These are phyloP conservation scores for Phymorhynchus buccinoides DNA, from an alignment of 1,140 invertebrate genomes.

Conservation along the genomic window DNA sequence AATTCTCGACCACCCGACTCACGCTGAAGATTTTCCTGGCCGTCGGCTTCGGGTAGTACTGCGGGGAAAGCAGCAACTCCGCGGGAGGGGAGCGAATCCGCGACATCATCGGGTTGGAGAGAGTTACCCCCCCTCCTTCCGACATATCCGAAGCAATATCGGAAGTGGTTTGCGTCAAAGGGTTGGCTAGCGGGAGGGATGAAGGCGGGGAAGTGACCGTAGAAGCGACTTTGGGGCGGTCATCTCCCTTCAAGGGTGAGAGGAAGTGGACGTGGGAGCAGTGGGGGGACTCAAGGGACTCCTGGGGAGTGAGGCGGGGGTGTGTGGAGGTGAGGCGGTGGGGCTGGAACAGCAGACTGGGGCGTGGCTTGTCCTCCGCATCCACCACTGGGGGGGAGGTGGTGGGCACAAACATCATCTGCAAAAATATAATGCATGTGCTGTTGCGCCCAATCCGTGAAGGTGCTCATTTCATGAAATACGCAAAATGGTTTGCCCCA, in stretches of 20 bases:
- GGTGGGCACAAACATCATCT: not conserved
- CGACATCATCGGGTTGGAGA: not conserved
- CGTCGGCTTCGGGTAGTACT: slow-evolving; percentile 62
- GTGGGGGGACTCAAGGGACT: slow-evolving; percentile 56
- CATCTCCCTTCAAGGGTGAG: not conserved
- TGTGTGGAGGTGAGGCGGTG: slow-evolving; percentile 31
- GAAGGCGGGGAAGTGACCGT: slow-evolving; percentile 16
- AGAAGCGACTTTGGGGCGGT: slow-evolving; percentile 35
- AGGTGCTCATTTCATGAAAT: too few relatives aligned
- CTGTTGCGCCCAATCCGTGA: too few relatives aligned
- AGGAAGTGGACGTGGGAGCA: slow-evolving; percentile 8
- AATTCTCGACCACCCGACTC: slow-evolving; percentile 55
- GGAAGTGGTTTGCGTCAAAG: slow-evolving; percentile 31
- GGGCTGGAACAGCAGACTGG: slow-evolving; percentile 43
- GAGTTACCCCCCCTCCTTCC: not conserved
- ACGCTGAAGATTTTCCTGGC: slow-evolving; percentile 70
- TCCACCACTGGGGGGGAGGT: not conserved
- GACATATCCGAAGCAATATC: not conserved
- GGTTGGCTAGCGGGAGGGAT: slow-evolving; percentile 19
- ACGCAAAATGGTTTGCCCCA: too few relatives aligned
- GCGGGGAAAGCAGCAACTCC: slow-evolving; percentile 64
- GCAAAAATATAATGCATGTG: too few relatives aligned
- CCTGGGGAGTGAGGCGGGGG: slow-evolving; percentile 38
- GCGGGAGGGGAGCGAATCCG: slow-evolving; percentile 52
- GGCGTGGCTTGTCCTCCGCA: slow-evolving; percentile 25